These are phyloP conservation scores for Endomychus coccineus DNA, from an alignment of 2,888 invertebrate genomes.

Conservation along the genomic window DNA sequence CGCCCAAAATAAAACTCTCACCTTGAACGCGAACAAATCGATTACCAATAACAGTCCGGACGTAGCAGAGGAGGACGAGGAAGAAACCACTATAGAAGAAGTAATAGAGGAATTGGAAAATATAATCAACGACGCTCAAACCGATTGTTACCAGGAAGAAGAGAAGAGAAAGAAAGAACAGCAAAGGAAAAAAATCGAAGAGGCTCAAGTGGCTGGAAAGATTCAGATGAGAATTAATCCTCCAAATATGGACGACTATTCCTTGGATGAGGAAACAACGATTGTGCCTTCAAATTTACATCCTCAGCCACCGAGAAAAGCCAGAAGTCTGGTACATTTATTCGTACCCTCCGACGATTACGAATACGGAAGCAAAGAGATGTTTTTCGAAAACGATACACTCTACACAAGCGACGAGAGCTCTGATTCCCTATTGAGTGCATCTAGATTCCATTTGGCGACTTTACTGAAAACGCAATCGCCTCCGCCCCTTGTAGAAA, in stretches of 20 bases:
- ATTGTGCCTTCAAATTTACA: slow-evolving; percentile 71
- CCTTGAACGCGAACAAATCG: slow-evolving; percentile 43
- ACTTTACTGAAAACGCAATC: slow-evolving; percentile 7
- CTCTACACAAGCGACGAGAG: slow-evolving; percentile 59
- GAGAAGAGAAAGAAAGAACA: slow-evolving; percentile 28
- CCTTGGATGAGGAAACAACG: slow-evolving; percentile 55
- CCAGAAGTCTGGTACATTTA: slow-evolving; percentile 63
- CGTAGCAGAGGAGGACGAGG: slow-evolving; percentile 46
- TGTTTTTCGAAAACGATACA: slow-evolving; percentile 52
- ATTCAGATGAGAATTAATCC: slow-evolving; percentile 32
- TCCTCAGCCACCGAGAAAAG: slow-evolving; percentile 73
- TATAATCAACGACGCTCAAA: slow-evolving; percentile 78
- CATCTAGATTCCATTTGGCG: slow-evolving; percentile 44
- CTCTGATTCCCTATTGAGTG: slow-evolving; percentile 63
- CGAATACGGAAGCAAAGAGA: slow-evolving; percentile 45
- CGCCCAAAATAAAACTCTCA: slow-evolving; percentile 37
- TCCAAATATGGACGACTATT: slow-evolving; percentile 45
- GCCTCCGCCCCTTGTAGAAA: slow-evolving; percentile 9
- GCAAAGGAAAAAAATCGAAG: slow-evolving; percentile 32
- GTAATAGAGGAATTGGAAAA: slow-evolving; percentile 79
- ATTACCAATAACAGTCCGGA: slow-evolving; percentile 38
- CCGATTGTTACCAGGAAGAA: slow-evolving; percentile 52
- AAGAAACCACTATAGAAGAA: slow-evolving; percentile 79
- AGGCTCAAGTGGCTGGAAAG: slow-evolving; percentile 34
- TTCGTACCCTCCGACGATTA: slow-evolving; percentile 56